These are phyloP conservation scores for Chlorodrepanis virens DNA, from an alignment of 2,113 vertebrate species.

Conservation along the genomic window DNA sequence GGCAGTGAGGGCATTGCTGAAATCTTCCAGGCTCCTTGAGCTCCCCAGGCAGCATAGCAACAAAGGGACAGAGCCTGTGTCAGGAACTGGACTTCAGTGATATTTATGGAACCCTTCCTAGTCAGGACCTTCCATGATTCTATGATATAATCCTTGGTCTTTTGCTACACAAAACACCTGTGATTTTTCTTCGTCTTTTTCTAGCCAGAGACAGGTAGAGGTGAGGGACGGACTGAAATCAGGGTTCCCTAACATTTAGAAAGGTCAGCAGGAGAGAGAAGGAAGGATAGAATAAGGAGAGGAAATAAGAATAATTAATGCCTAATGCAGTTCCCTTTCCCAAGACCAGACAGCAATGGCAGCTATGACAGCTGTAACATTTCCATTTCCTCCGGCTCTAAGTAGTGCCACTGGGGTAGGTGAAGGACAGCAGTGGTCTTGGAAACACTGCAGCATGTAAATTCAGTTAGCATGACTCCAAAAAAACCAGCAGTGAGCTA, in stretches of 20 bases:
- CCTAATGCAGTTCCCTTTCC: constrained; percentile 26
- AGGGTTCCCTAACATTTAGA: constrained; percentile 30
- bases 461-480: constrained; percentile 59
- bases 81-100: not conserved
- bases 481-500: constrained; percentile 15
- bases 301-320: constrained; percentile 57
- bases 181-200: not conserved
- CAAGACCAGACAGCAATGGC: constrained; percentile 53
- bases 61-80: not conserved
- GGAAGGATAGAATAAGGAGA: not conserved
- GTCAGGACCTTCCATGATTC: not conserved
- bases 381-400: constrained; percentile 55
- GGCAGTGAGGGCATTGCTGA: not conserved
- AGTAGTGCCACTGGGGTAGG: constrained; percentile 32
- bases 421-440: constrained; percentile 64
- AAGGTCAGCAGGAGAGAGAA: constrained; percentile 17
- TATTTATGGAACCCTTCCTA: not conserved
- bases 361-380: constrained; percentile 60
- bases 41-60: rapidly evolving
- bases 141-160: not conserved
- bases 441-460: constrained; percentile 50
- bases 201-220: not conserved
- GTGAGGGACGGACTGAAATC: not conserved
- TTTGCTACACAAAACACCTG: not conserved
- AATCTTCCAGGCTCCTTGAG: not conserved